These are phyloP conservation scores for Drosophila repletoides DNA, from an alignment of 1,140 invertebrate genomes.

Conservation along the genomic window DNA sequence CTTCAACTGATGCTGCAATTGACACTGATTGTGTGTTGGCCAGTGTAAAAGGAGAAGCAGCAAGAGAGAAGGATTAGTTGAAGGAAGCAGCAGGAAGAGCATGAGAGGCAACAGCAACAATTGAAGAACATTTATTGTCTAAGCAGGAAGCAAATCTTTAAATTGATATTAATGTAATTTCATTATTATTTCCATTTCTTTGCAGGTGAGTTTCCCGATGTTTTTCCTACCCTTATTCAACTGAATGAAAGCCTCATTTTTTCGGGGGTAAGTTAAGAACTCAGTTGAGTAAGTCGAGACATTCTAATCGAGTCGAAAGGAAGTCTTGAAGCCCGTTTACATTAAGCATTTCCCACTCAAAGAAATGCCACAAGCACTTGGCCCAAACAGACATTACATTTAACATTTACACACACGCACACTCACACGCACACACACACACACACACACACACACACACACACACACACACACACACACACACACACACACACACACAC, in stretches of 20 bases:
- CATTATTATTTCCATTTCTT: slow-evolving; percentile 13
- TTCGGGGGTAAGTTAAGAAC: too few species aligned
- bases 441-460: background rate
- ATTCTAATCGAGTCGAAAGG: too few species aligned
- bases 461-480: background rate
- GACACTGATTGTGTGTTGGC: slow-evolving; percentile 50
- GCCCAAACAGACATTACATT: slow-evolving; percentile 39
- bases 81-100: too few species aligned
- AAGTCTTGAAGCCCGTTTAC: slow-evolving; percentile 13
- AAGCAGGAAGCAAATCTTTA: background rate
- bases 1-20: slow-evolving; percentile 30
- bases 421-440: background rate
- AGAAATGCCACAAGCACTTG: slow-evolving; percentile 35
- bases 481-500: background rate
- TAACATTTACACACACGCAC: slow-evolving; percentile 20
- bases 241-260: too few species aligned
- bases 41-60: too few species aligned
- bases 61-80: too few species aligned
- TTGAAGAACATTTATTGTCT: slow-evolving; percentile 4
- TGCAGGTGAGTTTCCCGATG: slow-evolving; percentile 46
- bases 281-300: too few species aligned
- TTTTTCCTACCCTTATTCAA: too few species aligned
- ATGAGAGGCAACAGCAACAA: slow-evolving; percentile 7
- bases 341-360: slow-evolving; percentile 27
- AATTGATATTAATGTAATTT: slow-evolving; percentile 39